Percentiles rank a stretch among this genome's conserved stretches.
Conservation (phyloP, 1,140 invertebrate genomes). For the Zaprionus kolodkinae region DNA sequence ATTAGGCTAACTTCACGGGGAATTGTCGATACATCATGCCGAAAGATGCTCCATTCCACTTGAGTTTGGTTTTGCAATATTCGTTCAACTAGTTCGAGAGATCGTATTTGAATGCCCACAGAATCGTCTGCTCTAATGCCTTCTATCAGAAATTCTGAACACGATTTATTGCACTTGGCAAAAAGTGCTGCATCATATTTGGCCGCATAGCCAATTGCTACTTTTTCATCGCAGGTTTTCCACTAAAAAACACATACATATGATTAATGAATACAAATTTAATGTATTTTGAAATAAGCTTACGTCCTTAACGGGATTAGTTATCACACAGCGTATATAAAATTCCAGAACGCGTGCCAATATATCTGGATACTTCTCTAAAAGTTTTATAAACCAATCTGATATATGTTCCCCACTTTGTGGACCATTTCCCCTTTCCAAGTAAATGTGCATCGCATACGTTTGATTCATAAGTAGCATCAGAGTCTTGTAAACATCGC, state of each 20-base stretch:
- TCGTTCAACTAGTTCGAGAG: slow-evolving; percentile 67
- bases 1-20: slow-evolving; percentile 74
- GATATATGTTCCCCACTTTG: slow-evolving; percentile 74
- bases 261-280: not conserved
- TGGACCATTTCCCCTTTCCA: slow-evolving; percentile 53
- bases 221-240: slow-evolving; percentile 67
- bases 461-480: slow-evolving; percentile 70
- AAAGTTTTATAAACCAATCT: slow-evolving; percentile 73
- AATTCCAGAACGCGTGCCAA: slow-evolving; percentile 57
- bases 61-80: slow-evolving; percentile 73
- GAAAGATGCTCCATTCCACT: slow-evolving; percentile 79
- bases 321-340: slow-evolving; percentile 73
- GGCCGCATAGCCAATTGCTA: slow-evolving; percentile 77
- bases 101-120: slow-evolving; percentile 62
- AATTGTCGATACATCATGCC: slow-evolving; percentile 74
- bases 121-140: slow-evolving; percentile 69
- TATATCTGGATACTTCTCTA: slow-evolving; percentile 71
- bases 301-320: slow-evolving; percentile 71
- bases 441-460: slow-evolving; percentile 66
- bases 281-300: not conserved
- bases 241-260: slow-evolving; percentile 43
- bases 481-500: slow-evolving; percentile 73
- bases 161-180: slow-evolving; percentile 77
- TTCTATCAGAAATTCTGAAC: slow-evolving; percentile 61
- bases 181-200: slow-evolving; percentile 81